These are phyloP conservation scores for Coptotermes formosanus DNA, from an alignment of 1,140 invertebrate genomes.

Conservation along the genomic window DNA sequence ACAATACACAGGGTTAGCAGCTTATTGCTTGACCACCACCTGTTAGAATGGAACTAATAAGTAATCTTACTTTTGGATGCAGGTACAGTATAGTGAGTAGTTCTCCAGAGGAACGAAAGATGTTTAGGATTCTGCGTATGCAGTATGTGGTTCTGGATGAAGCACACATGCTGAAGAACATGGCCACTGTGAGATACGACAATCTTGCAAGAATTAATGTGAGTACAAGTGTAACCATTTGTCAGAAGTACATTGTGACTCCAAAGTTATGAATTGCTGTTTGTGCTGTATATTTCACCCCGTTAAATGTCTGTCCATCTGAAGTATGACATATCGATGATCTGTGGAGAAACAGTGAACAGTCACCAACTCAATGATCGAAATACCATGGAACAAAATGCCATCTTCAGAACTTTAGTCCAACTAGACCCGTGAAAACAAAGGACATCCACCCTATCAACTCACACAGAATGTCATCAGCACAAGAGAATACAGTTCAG, in stretches of 20 bases:
- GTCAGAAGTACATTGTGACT: not conserved
- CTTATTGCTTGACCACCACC: too few species aligned
- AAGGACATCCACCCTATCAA: too few species aligned
- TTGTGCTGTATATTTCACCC: not conserved
- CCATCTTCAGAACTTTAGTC: too few species aligned
- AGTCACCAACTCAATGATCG: too few species aligned
- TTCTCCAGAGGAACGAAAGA: constrained; percentile 82
- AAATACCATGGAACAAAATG: too few species aligned
- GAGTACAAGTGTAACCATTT: constrained; percentile 37
- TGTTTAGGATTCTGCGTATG: constrained; percentile 86
- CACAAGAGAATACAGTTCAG: too few species aligned
- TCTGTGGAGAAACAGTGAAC: constrained; percentile 22
- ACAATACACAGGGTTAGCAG: too few species aligned
- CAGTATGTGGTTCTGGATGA: constrained; percentile 96
- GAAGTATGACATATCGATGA: constrained; percentile 16
- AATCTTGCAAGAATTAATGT: constrained; percentile 86
- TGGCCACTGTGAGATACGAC: constrained; percentile 87
- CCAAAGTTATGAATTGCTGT: not conserved
- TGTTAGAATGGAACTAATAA: too few species aligned
- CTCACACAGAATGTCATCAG: too few species aligned
- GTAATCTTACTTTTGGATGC: constrained; percentile 27
- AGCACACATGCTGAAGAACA: constrained; percentile 97
- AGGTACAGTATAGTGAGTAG: constrained; percentile 79
- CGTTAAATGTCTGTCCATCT: not conserved
- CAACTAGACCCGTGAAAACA: too few species aligned